Evolutionary conservation across 2,113 vertebrate species (phyloP), one percentile per base, ranked within the genome.

Genomic region (Nymphicus hollandicus): DNA sequence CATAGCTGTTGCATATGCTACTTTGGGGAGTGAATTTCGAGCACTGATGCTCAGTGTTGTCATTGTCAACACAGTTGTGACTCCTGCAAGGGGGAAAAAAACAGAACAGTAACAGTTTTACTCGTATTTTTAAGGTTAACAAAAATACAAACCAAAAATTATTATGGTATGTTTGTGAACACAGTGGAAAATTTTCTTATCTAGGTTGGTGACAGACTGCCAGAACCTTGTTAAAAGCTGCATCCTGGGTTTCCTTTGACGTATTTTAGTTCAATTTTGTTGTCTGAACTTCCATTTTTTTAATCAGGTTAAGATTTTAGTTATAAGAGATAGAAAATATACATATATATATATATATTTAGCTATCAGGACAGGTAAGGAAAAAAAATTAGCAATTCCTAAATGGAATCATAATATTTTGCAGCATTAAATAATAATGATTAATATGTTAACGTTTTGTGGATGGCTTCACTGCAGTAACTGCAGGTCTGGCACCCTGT

Each of bases 1-100:
- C 99, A 99, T 99, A 96, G 99, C 99, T 10, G 99, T 99, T 80
- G 99, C 99, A 77, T 99, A 99, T 79, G 99, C 99, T 22, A 99
- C 99, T 98, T 99, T 99, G 44, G 99, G 99, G 31, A 99, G 98
- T 24, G 99, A 99, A 97, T 99, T 99, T 86, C 99, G 98, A 18
- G 99, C 99, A 65, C 99, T 99, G 97, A 99, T 99, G 87, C 99
- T 99, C 50, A 99, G 97, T 16, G 98, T 99, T 39, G 99, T 99
- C 99, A 99, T 99, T 17, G 99, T 99, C 72, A 99, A 97, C 43
- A 99, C 99, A 24, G 99, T 99, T 76, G 99, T 99, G 65, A 99
- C 99, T 93, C 99, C 99, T 99, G 96, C 13, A 83, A 85, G 24
- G 69, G 39, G 95, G n/a, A 81, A 39, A 88, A 85, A 81, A 2